These are phyloP conservation scores for Spea hammondii DNA, from an alignment of 2,797 vertebrate genomes.

Conservation along the genomic window DNA sequence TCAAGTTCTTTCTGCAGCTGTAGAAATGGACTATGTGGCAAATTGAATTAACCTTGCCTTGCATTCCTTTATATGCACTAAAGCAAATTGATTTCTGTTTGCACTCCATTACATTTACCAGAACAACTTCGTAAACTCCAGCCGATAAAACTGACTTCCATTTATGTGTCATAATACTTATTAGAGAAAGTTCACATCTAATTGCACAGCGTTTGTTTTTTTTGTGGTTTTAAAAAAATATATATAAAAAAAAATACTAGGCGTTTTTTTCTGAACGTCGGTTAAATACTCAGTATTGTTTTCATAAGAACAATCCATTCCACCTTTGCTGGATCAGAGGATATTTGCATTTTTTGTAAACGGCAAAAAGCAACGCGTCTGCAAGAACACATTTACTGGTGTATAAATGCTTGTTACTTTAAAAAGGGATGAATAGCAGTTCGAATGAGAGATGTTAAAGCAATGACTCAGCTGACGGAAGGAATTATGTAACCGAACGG, in stretches of 20 bases:
- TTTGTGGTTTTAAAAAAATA: too few species aligned
- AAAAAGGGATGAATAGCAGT: too few species aligned
- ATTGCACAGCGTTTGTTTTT: neutral
- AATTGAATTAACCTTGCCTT: slow-evolving; percentile 41
- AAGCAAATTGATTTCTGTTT: slow-evolving; percentile 39
- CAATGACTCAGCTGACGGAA: neutral
- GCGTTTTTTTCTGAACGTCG: too few species aligned
- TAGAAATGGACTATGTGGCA: slow-evolving; percentile 16
- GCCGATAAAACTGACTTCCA: slow-evolving; percentile 10
- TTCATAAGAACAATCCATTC: neutral
- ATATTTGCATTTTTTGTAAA: neutral
- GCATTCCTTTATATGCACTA: slow-evolving; percentile 27
- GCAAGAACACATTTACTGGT: neutral
- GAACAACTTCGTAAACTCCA: slow-evolving; percentile 17
- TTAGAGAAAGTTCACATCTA: slow-evolving; percentile 26
- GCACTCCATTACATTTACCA: slow-evolving; percentile 22
- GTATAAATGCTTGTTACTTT: neutral
- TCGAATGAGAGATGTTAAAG: neutral
- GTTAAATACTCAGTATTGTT: too few species aligned
- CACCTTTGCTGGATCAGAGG: neutral
- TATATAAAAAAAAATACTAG: too few species aligned
- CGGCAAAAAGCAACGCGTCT: neutral
- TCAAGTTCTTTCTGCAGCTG: slow-evolving; percentile 13
- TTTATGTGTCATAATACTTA: slow-evolving; percentile 20
- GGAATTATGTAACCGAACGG: neutral